Evolutionary conservation across 2,888 invertebrate species (phyloP).

Genomic region (Tiliacea citrago): DNA sequence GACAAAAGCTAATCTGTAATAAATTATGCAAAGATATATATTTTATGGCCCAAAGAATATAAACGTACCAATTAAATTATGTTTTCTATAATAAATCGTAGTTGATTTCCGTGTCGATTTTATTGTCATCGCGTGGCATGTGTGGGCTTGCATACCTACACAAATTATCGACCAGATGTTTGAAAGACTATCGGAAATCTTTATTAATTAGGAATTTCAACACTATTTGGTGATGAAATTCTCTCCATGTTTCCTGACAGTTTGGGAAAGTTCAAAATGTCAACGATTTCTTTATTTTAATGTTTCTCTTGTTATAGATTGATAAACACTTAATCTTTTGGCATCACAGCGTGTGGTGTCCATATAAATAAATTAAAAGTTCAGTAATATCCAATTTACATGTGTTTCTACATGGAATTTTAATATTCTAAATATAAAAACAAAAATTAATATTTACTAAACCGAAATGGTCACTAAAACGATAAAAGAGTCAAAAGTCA

Average conservation of each 20-base stretch:
- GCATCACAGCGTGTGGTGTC: slow-evolving; percentile 51
- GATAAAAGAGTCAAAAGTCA: slow-evolving; percentile 43
- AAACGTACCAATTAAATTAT: slow-evolving; percentile 68
- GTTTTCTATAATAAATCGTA: slow-evolving; percentile 66
- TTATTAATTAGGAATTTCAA: slow-evolving; percentile 49
- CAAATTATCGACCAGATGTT: slow-evolving; percentile 59
- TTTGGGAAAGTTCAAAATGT: slow-evolving; percentile 40
- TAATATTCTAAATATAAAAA: slow-evolving; percentile 8
- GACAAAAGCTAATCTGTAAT: slow-evolving; percentile 40
- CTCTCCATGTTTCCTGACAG: slow-evolving; percentile 15
- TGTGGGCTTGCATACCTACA: slow-evolving; percentile 64
- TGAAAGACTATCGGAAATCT: slow-evolving; percentile 38
- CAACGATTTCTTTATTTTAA: slow-evolving; percentile 52
- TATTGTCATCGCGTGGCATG: slow-evolving; percentile 59
- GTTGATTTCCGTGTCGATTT: slow-evolving; percentile 65
- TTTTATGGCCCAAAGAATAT: slow-evolving; percentile 57
- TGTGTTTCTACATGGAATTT: slow-evolving; percentile 5
- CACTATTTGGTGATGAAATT: slow-evolving; percentile 49
- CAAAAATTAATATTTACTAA: slow-evolving; percentile 20
- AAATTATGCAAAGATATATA: slow-evolving; percentile 60
- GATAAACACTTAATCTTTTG: slow-evolving; percentile 35
- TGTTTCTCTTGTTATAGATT: slow-evolving; percentile 45
- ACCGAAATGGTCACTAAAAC: slow-evolving; percentile 18
- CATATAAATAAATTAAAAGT: slow-evolving; percentile 45
- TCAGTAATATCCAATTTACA: slow-evolving; percentile 42